These are phyloP conservation scores for Cosmopolites sordidus DNA, from an alignment of 2,888 invertebrate species.

Conservation along the genomic window DNA sequence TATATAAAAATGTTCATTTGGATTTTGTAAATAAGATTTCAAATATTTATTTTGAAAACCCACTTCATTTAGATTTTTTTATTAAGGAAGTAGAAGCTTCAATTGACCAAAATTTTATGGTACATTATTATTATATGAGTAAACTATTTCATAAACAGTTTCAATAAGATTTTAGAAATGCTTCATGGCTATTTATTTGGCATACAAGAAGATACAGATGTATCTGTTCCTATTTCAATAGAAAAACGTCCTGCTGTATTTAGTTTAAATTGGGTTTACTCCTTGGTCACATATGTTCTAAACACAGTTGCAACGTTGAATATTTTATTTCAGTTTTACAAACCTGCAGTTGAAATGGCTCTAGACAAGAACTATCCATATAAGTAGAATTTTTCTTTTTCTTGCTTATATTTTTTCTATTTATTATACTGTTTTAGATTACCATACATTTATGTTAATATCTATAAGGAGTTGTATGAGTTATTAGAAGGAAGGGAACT, in stretches of 20 bases:
- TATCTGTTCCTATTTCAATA: constrained; percentile 38
- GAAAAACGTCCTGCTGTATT: constrained; percentile 38
- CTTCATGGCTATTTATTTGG: constrained; percentile 41
- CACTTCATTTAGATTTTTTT: constrained; percentile 34
- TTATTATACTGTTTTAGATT: constrained; percentile 53
- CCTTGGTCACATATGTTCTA: constrained; percentile 39
- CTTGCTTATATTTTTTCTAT: neutral
- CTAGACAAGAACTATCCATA: constrained; percentile 44
- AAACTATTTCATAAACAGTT: constrained; percentile 8
- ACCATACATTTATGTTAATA: constrained; percentile 70
- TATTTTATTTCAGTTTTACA: constrained; percentile 38
- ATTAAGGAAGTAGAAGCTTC: constrained; percentile 40
- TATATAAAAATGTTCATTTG: constrained; percentile 39
- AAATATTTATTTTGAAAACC: constrained; percentile 37
- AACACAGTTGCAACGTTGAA: constrained; percentile 37
- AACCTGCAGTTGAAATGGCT: constrained; percentile 36
- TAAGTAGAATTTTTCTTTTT: constrained; percentile 32
- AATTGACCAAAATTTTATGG: constrained; percentile 35
- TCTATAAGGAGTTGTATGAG: constrained; percentile 67
- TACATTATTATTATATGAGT: too few species aligned
- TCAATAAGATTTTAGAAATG: constrained; percentile 41
- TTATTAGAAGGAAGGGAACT: constrained; percentile 40
- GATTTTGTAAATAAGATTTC: constrained; percentile 38
- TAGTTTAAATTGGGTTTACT: constrained; percentile 42
- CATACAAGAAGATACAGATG: constrained; percentile 34